phyloP scores from a whole-genome alignment of 2,888 invertebrate species.

The Drosophila meridiana region DNA sequence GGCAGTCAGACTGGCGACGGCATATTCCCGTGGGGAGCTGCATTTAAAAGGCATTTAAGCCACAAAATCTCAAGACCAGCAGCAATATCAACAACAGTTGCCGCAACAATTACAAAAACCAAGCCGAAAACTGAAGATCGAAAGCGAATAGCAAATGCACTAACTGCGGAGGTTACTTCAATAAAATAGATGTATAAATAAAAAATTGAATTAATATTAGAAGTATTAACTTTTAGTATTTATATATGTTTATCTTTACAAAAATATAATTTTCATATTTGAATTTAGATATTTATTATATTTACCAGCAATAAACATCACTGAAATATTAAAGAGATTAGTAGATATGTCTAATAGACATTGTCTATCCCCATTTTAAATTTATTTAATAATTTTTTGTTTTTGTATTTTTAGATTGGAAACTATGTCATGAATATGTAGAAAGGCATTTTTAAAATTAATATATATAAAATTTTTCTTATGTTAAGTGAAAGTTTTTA shows the following conservation, averaged over 20 bases:
- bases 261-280: background rate
- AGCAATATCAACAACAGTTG: conserved; percentile 55
- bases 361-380: background rate
- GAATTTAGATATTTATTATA: background rate
- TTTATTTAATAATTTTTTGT: background rate
- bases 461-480: background rate
- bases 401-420: background rate
- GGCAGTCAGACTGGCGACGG: conserved; percentile 68
- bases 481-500: background rate
- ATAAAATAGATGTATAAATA: background rate
- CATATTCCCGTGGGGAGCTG: conserved; percentile 80
- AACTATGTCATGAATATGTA: background rate
- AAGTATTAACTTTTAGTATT: no score
- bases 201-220: background rate
- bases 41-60: conserved; percentile 80
- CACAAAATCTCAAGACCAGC: conserved; percentile 75
- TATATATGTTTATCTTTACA: background rate
- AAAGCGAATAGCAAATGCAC: conserved; percentile 41
- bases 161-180: background rate
- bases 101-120: conserved; percentile 70
- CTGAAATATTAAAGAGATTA: background rate
- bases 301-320: background rate
- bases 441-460: background rate
- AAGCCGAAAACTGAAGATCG: background rate
- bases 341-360: background rate